A percentile compares a stretch with the other conserved stretches of the same genome.
These are phyloP conservation scores for Falco cherrug DNA, from an alignment of 2,797 vertebrate genomes.

Conservation along the genomic window DNA sequence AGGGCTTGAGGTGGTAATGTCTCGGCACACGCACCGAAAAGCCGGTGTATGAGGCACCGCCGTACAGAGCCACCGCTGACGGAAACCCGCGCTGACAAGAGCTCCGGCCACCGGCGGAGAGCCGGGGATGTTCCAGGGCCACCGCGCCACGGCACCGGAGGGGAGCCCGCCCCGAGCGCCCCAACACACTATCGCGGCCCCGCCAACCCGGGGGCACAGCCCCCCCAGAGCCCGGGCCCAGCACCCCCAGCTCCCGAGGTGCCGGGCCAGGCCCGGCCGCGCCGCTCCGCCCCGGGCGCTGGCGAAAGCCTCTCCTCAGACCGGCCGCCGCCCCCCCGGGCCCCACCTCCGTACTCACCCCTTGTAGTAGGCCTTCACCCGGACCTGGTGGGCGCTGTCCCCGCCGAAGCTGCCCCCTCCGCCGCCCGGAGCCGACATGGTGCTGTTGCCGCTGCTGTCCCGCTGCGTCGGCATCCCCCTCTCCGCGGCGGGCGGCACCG, in stretches of 20 bases:
- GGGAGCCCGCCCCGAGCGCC: background rate
- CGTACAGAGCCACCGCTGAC: fast-evolving
- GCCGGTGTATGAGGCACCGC: background rate
- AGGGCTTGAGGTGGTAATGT: too few species aligned
- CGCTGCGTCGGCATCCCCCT: conserved; percentile 93
- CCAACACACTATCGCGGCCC: background rate
- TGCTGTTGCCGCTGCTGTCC: conserved; percentile 80
- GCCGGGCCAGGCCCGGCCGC: background rate
- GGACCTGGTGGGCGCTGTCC: conserved; percentile 95
- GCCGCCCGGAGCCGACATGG: conserved; percentile 81
- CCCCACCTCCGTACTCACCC: conserved; percentile 82
- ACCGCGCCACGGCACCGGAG: background rate
- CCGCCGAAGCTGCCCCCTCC: conserved; percentile 76
- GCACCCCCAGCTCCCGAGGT: background rate
- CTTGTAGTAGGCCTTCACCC: conserved; percentile 97
- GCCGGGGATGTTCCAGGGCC: too few species aligned
- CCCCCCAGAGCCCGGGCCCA: background rate
- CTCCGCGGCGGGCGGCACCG: background rate
- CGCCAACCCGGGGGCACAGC: too few species aligned
- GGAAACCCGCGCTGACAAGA: too few species aligned
- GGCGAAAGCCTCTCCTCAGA: background rate
- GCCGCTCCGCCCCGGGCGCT: background rate
- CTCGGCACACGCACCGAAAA: too few species aligned
- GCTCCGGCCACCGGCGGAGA: background rate
- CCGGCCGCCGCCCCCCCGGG: background rate